Evolutionary conservation across 1,140 invertebrate genomes (phyloP).

Genomic region (Sitodiplosis mosellana): DNA sequence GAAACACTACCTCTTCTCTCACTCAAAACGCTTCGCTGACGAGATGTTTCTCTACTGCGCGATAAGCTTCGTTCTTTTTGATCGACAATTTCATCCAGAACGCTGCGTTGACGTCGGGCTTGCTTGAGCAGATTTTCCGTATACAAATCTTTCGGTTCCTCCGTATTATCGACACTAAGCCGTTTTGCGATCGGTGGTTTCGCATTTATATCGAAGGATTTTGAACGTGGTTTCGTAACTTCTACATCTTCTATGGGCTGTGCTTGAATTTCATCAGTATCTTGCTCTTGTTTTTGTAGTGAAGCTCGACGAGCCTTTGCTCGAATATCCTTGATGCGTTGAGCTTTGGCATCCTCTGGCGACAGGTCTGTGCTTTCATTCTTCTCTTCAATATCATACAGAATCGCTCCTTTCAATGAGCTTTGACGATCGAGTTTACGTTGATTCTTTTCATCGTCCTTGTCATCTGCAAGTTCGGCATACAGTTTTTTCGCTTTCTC

Average conservation of each 20-base stretch:
- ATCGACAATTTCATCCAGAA: constrained; percentile 46
- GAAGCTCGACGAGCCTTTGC: constrained; percentile 2
- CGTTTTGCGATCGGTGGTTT: constrained; percentile 1
- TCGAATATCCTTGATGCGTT: constrained; percentile 3
- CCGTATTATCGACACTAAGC: constrained; percentile 7
- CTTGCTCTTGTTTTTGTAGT: constrained; percentile 3
- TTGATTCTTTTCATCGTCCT: background rate
- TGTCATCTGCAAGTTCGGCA: background rate
- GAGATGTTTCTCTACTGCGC: background rate
- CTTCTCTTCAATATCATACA: constrained; percentile 1
- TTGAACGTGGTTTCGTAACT: constrained; percentile 9
- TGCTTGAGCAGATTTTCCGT: constrained; percentile 40
- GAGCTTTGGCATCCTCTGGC: background rate
- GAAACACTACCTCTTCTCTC: background rate
- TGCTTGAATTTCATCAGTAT: constrained; percentile 9
- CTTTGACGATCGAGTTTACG: background rate
- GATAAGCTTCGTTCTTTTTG: constrained; percentile 27
- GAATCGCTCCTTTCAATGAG: background rate
- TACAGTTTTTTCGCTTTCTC: background rate
- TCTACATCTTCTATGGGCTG: constrained; percentile 8
- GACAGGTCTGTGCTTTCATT: background rate
- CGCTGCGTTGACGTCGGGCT: constrained; percentile 44
- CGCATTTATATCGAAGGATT: constrained; percentile 10
- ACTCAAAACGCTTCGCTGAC: background rate
- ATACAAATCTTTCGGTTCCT: constrained; percentile 26